phyloP scores from a whole-genome alignment of 2,797 vertebrate species.

The Odontamblyopus lacepedii region DNA sequence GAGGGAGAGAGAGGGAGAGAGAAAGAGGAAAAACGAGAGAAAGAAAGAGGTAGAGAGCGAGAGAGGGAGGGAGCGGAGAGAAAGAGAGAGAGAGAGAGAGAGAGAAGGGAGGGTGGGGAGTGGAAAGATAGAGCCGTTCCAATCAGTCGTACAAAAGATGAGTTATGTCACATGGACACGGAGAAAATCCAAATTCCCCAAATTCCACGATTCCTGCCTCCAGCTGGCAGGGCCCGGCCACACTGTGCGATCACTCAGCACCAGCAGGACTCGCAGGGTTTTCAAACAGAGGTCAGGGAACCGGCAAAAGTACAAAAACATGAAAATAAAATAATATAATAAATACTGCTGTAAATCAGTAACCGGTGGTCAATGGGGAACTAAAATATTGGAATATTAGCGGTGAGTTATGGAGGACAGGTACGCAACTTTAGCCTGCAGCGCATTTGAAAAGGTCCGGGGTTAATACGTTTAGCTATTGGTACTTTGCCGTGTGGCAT shows the following conservation, averaged over 20 bases:
- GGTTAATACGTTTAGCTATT: too few species aligned
- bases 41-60: background rate
- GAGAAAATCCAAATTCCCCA: constrained; percentile 48
- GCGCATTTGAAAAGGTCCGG: too few species aligned
- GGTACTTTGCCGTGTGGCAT: too few species aligned
- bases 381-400: too few species aligned
- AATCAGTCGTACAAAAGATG: constrained; percentile 10
- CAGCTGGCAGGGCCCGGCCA: constrained; percentile 50
- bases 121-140: constrained; percentile 4
- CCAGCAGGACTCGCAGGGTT: constrained; percentile 15
- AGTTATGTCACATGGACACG: constrained; percentile 31
- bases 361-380: too few species aligned
- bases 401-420: too few species aligned
- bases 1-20: background rate
- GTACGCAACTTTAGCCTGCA: too few species aligned
- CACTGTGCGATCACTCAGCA: constrained; percentile 26
- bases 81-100: background rate
- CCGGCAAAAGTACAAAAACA: background rate
- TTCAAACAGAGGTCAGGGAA: constrained; percentile 1
- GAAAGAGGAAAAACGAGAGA: background rate
- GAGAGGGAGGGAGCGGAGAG: background rate
- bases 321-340: background rate
- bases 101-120: background rate
- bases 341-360: too few species aligned
- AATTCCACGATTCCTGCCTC: constrained; percentile 53